Conservation (phyloP, 2,797 vertebrate genomes). For the Coregonus suidteri region DNA sequence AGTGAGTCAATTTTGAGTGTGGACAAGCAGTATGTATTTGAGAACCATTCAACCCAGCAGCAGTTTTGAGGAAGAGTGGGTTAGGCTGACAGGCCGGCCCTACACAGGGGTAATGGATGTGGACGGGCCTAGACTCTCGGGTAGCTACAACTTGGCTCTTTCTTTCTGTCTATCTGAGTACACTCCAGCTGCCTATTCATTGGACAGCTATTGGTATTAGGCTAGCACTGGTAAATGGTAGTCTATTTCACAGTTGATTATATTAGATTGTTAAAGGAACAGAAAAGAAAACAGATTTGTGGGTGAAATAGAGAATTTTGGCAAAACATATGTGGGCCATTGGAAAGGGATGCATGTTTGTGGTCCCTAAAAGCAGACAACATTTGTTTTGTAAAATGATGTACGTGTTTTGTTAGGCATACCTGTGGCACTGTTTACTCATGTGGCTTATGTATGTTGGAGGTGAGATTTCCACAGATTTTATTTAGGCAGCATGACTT, state of each 20-base stretch:
- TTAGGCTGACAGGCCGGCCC: slow-evolving; percentile 61
- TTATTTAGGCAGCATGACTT: neutral
- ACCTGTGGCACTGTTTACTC: neutral
- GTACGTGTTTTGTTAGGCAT: neutral
- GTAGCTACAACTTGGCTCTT: slow-evolving; percentile 49
- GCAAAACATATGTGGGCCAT: neutral
- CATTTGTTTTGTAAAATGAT: neutral
- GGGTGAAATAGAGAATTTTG: neutral
- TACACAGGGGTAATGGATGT: slow-evolving; percentile 56
- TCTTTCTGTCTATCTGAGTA: slow-evolving; percentile 9
- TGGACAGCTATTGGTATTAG: neutral
- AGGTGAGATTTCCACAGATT: neutral
- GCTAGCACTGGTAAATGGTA: neutral
- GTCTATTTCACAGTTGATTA: neutral
- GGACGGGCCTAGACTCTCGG: slow-evolving; percentile 53
- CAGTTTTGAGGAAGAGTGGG: slow-evolving; percentile 82
- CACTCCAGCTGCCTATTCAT: neutral
- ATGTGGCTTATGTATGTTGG: neutral
- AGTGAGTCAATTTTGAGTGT: neutral
- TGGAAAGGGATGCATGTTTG: neutral
- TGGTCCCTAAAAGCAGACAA: neutral
- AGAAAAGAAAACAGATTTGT: neutral
- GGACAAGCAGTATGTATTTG: slow-evolving; percentile 74
- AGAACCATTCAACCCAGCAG: slow-evolving; percentile 79
- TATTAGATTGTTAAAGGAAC: neutral